Evolutionary conservation across 2,797 vertebrate genomes (phyloP).

Genomic region (Decapterus maruadsi): DNA sequence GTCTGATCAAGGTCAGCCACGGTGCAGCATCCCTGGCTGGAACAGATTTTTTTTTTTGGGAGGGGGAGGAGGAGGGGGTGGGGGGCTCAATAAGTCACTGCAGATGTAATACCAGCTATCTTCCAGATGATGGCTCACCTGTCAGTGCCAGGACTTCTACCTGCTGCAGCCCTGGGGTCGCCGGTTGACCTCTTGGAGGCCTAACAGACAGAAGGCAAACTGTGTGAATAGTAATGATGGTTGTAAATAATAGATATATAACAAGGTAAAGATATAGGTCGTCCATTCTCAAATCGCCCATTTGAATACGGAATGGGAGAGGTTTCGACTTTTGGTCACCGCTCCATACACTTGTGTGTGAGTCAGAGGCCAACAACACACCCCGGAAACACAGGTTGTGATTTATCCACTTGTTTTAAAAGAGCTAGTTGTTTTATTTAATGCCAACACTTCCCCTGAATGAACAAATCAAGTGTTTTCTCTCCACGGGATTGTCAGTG

Average conservation of each 20-base stretch:
- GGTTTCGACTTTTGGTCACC: slow-evolving; percentile 7
- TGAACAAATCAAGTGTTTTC: not conserved
- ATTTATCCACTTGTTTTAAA: not conserved
- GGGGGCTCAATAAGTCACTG: not conserved
- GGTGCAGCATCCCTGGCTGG: not conserved
- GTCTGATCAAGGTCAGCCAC: slow-evolving; percentile 11
- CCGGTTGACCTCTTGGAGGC: not conserved
- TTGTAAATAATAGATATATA: slow-evolving; percentile 9
- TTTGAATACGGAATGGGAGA: slow-evolving; percentile 19
- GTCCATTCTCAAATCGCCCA: not conserved
- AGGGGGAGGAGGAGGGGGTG: too few species aligned
- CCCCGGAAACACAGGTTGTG: not conserved
- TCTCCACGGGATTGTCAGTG: not conserved
- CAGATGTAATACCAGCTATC: slow-evolving; percentile 26
- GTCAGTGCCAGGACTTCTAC: slow-evolving; percentile 16
- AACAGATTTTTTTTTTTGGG: not conserved
- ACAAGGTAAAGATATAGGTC: not conserved
- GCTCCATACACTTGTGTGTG: not conserved
- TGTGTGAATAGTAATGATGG: slow-evolving; percentile 1
- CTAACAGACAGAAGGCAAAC: not conserved
- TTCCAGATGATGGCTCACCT: slow-evolving; percentile 35
- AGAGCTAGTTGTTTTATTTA: not conserved
- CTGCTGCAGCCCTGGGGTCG: not conserved
- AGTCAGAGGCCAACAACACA: slow-evolving; percentile 12
- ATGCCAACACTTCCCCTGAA: not conserved